Conservation (phyloP, 2,113 vertebrate genomes). For the Trochalopteron elliotii region DNA sequence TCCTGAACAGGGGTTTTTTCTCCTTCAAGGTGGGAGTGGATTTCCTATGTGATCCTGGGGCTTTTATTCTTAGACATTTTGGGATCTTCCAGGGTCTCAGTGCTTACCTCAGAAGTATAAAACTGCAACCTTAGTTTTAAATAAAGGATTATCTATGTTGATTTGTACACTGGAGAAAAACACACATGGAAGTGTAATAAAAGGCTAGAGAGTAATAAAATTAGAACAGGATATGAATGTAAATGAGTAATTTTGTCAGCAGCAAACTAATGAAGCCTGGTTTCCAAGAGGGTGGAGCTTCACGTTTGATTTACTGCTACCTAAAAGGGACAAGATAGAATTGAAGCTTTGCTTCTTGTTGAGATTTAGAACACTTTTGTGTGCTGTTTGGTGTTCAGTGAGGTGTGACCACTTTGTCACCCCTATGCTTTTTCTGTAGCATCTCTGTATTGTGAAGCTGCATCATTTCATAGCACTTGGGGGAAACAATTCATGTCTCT, state of each 20-base stretch:
- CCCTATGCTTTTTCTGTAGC: background rate
- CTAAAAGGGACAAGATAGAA: background rate
- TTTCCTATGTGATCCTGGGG: rapidly evolving
- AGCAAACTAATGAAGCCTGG: background rate
- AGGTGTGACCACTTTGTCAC: background rate
- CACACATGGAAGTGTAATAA: background rate
- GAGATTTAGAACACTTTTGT: background rate
- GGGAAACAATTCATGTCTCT: background rate
- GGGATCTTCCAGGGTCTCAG: background rate
- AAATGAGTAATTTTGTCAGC: background rate
- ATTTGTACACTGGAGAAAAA: background rate
- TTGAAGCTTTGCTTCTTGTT: background rate
- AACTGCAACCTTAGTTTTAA: background rate
- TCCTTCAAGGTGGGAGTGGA: background rate
- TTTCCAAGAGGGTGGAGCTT: background rate
- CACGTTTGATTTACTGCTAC: background rate
- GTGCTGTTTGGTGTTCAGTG: background rate
- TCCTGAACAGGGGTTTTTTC: background rate
- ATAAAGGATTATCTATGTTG: background rate
- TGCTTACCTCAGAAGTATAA: background rate
- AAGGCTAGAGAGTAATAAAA: background rate
- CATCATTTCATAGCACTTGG: background rate
- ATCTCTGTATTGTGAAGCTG: background rate
- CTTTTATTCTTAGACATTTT: background rate
- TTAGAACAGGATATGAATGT: background rate